phyloP scores from a whole-genome alignment of 2,113 vertebrate species.

The Prietella phreatophila region DNA sequence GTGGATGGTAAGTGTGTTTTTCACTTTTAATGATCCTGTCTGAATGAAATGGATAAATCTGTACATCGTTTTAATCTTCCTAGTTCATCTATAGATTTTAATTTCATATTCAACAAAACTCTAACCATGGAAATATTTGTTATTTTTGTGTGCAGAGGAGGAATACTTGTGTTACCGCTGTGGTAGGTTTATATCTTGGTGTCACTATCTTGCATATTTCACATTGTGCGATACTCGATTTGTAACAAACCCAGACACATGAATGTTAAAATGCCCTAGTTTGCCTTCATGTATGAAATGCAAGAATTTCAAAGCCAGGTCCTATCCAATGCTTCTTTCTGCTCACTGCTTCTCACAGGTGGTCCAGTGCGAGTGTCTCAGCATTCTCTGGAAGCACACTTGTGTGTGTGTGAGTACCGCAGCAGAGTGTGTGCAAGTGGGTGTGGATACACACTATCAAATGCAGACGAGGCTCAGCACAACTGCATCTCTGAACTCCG shows the following conservation, averaged over 20 bases:
- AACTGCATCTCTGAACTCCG: constrained; percentile 84
- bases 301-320: background rate
- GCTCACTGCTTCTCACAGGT: constrained; percentile 60
- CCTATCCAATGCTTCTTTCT: background rate
- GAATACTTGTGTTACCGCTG: constrained; percentile 71
- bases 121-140: constrained; percentile 17
- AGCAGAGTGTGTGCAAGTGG: constrained; percentile 80
- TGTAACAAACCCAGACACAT: background rate
- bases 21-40: background rate
- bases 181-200: constrained; percentile 65
- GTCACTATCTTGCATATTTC: constrained; percentile 36
- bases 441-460: constrained; percentile 77
- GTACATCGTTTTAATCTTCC: background rate
- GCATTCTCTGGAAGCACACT: constrained; percentile 75
- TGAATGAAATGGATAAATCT: background rate
- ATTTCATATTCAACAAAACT: background rate
- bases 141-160: constrained; percentile 62
- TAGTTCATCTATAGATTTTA: too few species aligned
- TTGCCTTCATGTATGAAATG: background rate
- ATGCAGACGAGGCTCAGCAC: constrained; percentile 75
- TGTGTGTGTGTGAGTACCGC: constrained; percentile 78
- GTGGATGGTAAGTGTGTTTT: background rate
- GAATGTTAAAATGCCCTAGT: background rate
- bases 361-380: constrained; percentile 78
- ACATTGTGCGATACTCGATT: background rate